These are phyloP conservation scores for Oryzias woworae DNA, from an alignment of 2,113 vertebrate species.

Conservation along the genomic window DNA sequence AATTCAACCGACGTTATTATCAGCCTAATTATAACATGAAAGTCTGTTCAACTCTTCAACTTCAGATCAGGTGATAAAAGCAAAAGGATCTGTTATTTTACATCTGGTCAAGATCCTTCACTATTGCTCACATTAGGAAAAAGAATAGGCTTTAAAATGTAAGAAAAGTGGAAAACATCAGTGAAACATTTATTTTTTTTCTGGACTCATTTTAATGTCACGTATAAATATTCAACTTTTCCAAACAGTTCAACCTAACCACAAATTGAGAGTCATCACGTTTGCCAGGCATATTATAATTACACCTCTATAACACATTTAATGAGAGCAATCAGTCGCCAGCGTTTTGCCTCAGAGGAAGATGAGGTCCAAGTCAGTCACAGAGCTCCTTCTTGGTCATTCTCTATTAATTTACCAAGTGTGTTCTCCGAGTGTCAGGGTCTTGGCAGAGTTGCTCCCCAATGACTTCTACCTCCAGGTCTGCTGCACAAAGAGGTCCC, in stretches of 20 bases:
- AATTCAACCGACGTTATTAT: constrained; percentile 73
- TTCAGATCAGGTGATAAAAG: constrained; percentile 48
- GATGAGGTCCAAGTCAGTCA: constrained; percentile 66
- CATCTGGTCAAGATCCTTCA: constrained; percentile 26
- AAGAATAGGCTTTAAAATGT: not conserved
- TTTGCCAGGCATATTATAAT: constrained; percentile 57
- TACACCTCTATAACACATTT: constrained; percentile 57
- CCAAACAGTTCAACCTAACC: constrained; percentile 52
- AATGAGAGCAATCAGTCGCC: constrained; percentile 60
- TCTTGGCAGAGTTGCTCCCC: constrained; percentile 51
- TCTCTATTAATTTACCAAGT: constrained; percentile 66
- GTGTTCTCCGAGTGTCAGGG: constrained; percentile 61
- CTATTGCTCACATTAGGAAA: constrained; percentile 30
- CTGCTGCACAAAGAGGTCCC: constrained; percentile 51
- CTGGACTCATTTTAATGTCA: constrained; percentile 51
- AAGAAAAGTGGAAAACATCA: not conserved
- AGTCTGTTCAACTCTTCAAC: constrained; percentile 33
- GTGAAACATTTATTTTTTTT: not conserved
- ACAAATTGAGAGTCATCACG: constrained; percentile 47
- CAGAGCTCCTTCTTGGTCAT: constrained; percentile 57
- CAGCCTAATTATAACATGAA: constrained; percentile 73
- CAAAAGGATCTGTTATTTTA: constrained; percentile 56
- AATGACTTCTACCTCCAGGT: constrained; percentile 55
- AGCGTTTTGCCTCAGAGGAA: constrained; percentile 63
- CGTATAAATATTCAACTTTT: constrained; percentile 61